phyloP scores from a whole-genome alignment of 2,113 vertebrate genomes.

The Cololabis saira region DNA sequence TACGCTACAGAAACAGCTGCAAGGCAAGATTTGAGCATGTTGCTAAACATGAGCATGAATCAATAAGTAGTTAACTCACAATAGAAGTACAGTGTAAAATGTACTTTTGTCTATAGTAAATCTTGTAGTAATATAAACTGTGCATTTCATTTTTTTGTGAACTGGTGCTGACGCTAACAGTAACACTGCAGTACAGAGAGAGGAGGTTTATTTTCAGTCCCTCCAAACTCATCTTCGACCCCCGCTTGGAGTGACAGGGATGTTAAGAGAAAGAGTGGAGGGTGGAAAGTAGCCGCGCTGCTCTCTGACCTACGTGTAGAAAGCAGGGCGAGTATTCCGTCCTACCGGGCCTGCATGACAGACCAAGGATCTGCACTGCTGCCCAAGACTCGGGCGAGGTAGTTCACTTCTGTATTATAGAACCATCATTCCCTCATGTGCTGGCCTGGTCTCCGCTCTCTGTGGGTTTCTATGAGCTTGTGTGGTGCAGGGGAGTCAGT shows the following conservation, averaged over 20 bases:
- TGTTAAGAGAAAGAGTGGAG: conserved; percentile 24
- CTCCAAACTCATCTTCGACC: conserved; percentile 52
- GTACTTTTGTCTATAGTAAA: no score
- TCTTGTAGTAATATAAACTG: no score
- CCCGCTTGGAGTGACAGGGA: conserved; percentile 19
- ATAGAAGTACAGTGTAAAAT: no score
- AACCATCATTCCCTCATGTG: conserved; percentile 23
- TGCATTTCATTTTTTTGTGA: no score
- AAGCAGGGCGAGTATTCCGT: conserved; percentile 23
- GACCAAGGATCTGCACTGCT: conserved; percentile 33
- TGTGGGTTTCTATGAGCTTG: conserved; percentile 11
- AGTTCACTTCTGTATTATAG: conserved; percentile 37
- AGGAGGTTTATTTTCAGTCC: conserved; percentile 48
- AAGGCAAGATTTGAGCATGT: no score
- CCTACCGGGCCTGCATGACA: conserved; percentile 23
- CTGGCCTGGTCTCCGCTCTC: conserved; percentile 5
- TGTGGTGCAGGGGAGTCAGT: conserved; percentile 10
- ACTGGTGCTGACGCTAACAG: background rate
- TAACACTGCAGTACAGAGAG: conserved; percentile 12
- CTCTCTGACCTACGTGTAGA: conserved; percentile 49
- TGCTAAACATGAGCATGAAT: no score
- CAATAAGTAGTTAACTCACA: no score
- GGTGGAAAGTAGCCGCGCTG: conserved; percentile 40
- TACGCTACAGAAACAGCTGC: no score
- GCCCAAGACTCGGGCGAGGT: conserved; percentile 23